These are phyloP conservation scores for Psylliodes chrysocephalus DNA, from an alignment of 2,888 invertebrate species.

Conservation along the genomic window DNA sequence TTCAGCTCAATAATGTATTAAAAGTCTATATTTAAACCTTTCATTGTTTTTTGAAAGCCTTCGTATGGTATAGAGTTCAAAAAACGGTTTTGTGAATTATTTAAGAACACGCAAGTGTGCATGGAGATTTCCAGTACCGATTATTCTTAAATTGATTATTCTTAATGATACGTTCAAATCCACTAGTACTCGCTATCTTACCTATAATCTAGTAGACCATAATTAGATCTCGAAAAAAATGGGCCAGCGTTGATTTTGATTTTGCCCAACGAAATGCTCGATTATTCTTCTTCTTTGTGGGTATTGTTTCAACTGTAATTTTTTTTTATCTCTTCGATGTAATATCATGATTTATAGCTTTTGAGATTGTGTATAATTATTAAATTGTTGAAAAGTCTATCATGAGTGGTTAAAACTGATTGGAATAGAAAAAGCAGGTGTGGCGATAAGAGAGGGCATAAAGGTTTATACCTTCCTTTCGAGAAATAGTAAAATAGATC, in stretches of 20 bases:
- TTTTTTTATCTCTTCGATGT: not conserved
- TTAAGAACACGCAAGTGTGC: conserved; percentile 35
- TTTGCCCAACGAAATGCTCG: conserved; percentile 8
- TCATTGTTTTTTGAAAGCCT: not conserved
- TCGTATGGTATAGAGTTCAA: not conserved
- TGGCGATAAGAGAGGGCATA: too few relatives aligned
- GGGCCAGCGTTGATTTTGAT: conserved; percentile 9
- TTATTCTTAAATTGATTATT: conserved; percentile 43
- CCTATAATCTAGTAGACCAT: conserved; percentile 27
- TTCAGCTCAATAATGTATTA: too few relatives aligned
- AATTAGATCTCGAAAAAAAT: conserved; percentile 27
- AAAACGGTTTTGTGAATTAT: conserved; percentile 29
- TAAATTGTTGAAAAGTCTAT: too few relatives aligned
- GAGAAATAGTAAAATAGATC: too few relatives aligned
- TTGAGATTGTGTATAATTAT: conserved; percentile 1
- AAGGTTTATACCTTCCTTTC: too few relatives aligned
- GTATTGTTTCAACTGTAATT: conserved; percentile 8
- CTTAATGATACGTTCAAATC: conserved; percentile 35
- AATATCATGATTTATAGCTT: conserved; percentile 1
- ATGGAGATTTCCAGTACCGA: conserved; percentile 39
- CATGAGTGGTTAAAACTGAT: too few relatives aligned
- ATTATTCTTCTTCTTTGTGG: conserved; percentile 12
- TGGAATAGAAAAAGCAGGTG: too few relatives aligned
- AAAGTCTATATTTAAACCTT: not conserved
- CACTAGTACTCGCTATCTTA: conserved; percentile 23